Base-by-base conservation (phyloP, 1,140 invertebrate species). In the Apis cerana region DNA sequence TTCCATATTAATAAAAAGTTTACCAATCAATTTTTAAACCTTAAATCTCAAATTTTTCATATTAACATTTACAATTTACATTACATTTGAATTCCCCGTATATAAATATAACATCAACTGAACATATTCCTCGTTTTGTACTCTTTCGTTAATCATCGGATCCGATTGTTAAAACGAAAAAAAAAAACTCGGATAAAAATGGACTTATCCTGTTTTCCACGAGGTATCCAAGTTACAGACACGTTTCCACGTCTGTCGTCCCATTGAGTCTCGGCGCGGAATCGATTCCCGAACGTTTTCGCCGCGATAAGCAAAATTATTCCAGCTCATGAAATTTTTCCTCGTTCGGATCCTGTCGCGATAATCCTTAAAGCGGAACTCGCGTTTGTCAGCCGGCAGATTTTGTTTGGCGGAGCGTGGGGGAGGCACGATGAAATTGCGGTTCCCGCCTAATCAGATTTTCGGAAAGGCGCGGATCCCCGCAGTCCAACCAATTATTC, bases 251-350 rank as follows among this genome's bases (percentile, higher is more conserved):
- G 65, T 78, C 56, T 69, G 64, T 43, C 50, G 52, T 43, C 54
- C 21, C 52, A 77, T 69, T 27, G 27, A 54, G 19, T 17, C n/a
- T 19, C 33, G 61, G 8, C 27, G 12, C 62, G 27, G 62, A 68
- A 77, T 70, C 76, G 54, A 78, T 78, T 69, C 54, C 33, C n/a
- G 33, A 50, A 78, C 65, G 54, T 23, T 70, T 12, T 27, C 52
- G 43, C n/a, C 2, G 12, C 76, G 68, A 69, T 78, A 78, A 78
- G 76, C 65, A 59, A 58, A 69, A 69, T 78, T 78, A 78, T 69
- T 70, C 76, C 64, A n/a, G 52, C 65, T 67, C 76, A 23, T 78
- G 27, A 70, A 69, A 58, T 78, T 70, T 59, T 59, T 78, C 76
- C 58, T 7, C 33, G 33, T 50, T 70, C 27, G 52, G 7, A 70